Evolutionary conservation across 2,888 invertebrate species (phyloP).

Genomic region (Pollenia griseotomentosa): DNA sequence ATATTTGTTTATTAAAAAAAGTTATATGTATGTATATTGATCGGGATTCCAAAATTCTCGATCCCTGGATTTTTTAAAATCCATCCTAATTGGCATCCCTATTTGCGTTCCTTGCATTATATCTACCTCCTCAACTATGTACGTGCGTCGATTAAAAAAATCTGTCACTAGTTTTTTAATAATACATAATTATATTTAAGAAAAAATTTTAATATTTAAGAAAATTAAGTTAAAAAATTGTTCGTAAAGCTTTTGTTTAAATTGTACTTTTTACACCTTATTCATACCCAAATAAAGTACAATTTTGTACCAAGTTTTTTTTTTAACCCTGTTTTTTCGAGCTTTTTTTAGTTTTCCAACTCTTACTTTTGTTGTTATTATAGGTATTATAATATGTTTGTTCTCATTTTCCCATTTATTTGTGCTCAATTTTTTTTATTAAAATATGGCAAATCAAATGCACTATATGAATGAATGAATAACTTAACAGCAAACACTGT

Average conservation of each 20-base stretch:
- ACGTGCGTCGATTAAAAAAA: no score
- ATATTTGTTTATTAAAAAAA: no score
- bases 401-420: conserved; percentile 69
- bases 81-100: no score
- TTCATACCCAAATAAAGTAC: background rate
- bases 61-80: no score
- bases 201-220: no score
- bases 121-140: no score
- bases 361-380: conserved; percentile 3
- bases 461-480: conserved; percentile 43
- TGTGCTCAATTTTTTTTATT: conserved; percentile 60
- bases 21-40: no score
- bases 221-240: background rate
- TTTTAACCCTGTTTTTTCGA: background rate
- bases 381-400: conserved; percentile 31
- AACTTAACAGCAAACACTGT: conserved; percentile 35
- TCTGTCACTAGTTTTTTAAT: no score
- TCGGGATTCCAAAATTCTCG: no score
- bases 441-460: conserved; percentile 49
- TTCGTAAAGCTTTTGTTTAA: background rate
- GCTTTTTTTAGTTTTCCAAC: conserved; percentile 5
- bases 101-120: no score
- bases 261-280: background rate
- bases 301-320: conserved; percentile 21
- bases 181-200: no score